These are phyloP conservation scores for Bettongia penicillata DNA, from an alignment of 2,113 vertebrate species.

Conservation along the genomic window DNA sequence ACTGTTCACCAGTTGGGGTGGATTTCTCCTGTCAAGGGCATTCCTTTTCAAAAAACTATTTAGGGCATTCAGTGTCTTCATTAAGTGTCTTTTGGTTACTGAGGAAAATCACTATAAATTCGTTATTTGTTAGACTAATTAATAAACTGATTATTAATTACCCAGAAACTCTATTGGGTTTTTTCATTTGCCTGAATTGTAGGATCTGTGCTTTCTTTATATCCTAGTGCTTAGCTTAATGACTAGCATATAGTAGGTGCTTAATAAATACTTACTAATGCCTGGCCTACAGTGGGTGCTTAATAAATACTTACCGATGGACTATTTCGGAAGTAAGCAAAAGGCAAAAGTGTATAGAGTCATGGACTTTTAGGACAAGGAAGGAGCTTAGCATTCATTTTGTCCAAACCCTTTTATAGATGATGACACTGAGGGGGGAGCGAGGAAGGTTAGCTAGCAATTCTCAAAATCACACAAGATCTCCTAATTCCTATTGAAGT, in stretches of 20 bases:
- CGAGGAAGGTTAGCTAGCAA: not conserved
- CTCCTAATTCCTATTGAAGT: not conserved
- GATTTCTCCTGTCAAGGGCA: not conserved
- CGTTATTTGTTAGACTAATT: not conserved
- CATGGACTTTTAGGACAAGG: not conserved
- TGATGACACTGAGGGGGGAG: not conserved
- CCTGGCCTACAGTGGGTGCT: not conserved
- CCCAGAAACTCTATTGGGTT: too few relatives aligned
- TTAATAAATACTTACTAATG: not conserved
- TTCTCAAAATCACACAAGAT: not conserved
- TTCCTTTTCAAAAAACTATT: not conserved
- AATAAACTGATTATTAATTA: not conserved
- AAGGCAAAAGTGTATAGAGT: not conserved
- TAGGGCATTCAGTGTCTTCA: not conserved
- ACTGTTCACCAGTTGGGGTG: not conserved
- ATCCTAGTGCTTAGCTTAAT: not conserved
- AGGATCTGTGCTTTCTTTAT: too few relatives aligned
- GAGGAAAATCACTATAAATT: not conserved
- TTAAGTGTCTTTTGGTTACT: not conserved
- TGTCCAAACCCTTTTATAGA: not conserved
- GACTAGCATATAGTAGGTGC: not conserved
- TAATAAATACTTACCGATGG: not conserved
- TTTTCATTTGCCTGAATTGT: too few relatives aligned
- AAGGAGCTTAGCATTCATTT: not conserved
- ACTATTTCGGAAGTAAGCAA: not conserved